Percentiles rank a stretch among this genome's conserved stretches.
Evolutionary conservation across 2,113 vertebrate species (phyloP).

Genomic region (Gobiocypris rarus): DNA sequence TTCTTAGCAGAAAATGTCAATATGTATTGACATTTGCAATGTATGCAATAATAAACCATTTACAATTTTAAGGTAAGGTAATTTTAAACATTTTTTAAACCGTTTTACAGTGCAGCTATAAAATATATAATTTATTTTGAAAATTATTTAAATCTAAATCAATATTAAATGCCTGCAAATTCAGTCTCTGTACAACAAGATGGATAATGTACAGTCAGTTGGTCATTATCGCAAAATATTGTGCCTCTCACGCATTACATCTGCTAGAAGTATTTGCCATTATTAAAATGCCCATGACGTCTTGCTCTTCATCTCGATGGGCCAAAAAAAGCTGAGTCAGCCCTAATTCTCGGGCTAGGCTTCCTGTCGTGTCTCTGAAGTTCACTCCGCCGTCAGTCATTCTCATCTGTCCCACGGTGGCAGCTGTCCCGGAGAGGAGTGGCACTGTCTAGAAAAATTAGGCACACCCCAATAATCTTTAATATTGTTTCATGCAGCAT

Average conservation of each 20-base stretch:
- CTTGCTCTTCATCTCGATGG: neutral
- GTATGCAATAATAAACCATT: too few species aligned
- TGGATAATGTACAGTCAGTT: neutral
- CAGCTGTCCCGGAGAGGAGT: neutral
- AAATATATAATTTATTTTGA: neutral
- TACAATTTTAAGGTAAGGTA: too few species aligned
- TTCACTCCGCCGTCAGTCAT: constrained; percentile 30
- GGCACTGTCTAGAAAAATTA: constrained; percentile 51
- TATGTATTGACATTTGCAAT: too few species aligned
- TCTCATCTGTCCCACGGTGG: neutral
- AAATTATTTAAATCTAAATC: neutral
- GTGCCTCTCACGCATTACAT: neutral
- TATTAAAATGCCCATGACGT: neutral
- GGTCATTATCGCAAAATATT: neutral
- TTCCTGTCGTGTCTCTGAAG: constrained; percentile 7
- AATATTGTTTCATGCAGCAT: constrained; percentile 62
- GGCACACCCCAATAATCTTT: constrained; percentile 62
- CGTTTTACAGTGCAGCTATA: neutral
- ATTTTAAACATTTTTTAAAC: too few species aligned
- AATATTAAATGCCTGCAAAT: neutral
- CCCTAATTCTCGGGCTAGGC: constrained; percentile 2
- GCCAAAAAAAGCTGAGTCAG: constrained; percentile 24
- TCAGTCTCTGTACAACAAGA: neutral
- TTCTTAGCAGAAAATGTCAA: too few species aligned
- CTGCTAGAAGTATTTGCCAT: neutral